Percentiles rank a stretch among this genome's conserved stretches.
These are phyloP conservation scores for Cataglyphis livida DNA, from an alignment of 2,888 invertebrate genomes.

Conservation along the genomic window DNA sequence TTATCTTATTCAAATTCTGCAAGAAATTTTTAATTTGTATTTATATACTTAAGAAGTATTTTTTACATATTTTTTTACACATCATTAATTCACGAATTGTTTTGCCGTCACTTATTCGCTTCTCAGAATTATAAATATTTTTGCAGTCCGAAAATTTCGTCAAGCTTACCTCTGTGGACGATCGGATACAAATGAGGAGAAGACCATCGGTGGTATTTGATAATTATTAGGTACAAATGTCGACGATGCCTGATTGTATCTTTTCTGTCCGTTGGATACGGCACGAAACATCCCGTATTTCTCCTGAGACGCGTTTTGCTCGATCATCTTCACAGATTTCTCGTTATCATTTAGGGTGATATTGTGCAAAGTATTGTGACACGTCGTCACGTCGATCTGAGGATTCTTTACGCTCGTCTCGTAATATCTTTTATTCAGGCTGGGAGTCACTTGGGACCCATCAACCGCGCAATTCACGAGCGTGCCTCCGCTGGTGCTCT, in stretches of 20 bases:
- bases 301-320: not conserved
- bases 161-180: constrained; percentile 63
- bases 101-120: not conserved
- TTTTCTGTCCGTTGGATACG: not conserved
- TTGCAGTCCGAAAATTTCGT: not conserved
- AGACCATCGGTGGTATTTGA: constrained; percentile 74
- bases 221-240: constrained; percentile 64
- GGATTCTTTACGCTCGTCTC: not conserved
- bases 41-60: too few species aligned
- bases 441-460: not conserved
- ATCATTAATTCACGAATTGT: not conserved
- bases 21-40: too few species aligned
- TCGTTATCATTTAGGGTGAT: not conserved
- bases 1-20: not conserved
- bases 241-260: not conserved
- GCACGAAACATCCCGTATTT: constrained; percentile 11
- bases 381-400: not conserved
- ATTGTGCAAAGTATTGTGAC: not conserved
- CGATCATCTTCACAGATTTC: not conserved
- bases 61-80: not conserved
- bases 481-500: constrained; percentile 12
- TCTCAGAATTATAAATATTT: too few species aligned
- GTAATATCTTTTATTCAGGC: not conserved
- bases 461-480: constrained; percentile 10
- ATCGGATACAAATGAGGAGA: constrained; percentile 63